These are phyloP conservation scores for Colius striatus DNA, from an alignment of 2,113 vertebrate species.

Conservation along the genomic window DNA sequence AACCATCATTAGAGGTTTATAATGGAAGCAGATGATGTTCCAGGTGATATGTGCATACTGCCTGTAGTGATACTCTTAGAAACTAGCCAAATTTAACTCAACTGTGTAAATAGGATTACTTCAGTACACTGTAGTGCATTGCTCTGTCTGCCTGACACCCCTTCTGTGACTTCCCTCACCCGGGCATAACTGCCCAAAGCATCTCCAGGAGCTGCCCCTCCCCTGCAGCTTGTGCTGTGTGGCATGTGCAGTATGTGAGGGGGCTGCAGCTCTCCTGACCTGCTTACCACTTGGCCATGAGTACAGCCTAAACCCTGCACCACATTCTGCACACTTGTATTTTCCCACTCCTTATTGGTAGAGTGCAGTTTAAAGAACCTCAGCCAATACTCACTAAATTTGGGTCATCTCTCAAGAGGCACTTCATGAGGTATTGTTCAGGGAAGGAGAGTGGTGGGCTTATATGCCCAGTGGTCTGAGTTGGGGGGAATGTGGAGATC, in stretches of 20 bases:
- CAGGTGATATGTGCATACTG: background rate
- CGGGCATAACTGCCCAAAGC: background rate
- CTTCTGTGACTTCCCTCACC: background rate
- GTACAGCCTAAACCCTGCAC: background rate
- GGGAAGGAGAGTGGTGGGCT: background rate
- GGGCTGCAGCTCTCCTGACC: background rate
- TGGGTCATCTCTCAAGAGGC: background rate
- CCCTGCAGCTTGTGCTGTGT: rapidly evolving
- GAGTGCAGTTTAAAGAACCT: background rate
- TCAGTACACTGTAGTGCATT: background rate
- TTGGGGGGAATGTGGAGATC: background rate
- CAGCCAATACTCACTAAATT: background rate
- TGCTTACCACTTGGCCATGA: background rate
- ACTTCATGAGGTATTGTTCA: background rate
- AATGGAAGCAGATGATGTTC: background rate
- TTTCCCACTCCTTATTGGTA: background rate
- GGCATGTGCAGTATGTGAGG: background rate
- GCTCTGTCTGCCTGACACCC: background rate
- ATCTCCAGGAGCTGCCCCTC: background rate
- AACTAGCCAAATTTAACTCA: background rate
- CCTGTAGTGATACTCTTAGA: background rate
- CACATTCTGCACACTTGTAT: background rate
- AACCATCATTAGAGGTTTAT: conserved; percentile 3
- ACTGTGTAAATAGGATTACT: background rate
- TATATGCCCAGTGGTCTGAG: background rate